phyloP scores from a whole-genome alignment of 2,113 vertebrate genomes.

The Pontoporia blainvillei region DNA sequence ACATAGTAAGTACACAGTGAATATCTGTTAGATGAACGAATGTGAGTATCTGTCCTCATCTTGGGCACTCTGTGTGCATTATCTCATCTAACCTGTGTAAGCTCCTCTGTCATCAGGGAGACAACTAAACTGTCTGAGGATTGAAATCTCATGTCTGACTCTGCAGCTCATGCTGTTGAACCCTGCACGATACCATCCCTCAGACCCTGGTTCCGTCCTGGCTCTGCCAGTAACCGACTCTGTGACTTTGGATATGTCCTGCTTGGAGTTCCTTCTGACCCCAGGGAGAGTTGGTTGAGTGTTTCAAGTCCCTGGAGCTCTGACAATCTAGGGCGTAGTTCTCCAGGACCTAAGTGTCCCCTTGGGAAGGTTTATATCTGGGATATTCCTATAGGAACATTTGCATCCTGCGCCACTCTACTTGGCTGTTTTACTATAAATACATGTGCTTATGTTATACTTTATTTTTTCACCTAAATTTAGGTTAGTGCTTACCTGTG shows the following conservation, averaged over 20 bases:
- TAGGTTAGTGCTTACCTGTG: not conserved
- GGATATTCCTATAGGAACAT: not conserved
- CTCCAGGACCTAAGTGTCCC: not conserved
- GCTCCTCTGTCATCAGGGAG: not conserved
- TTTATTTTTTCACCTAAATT: not conserved
- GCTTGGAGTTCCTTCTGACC: not conserved
- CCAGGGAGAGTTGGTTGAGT: no score
- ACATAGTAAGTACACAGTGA: no score
- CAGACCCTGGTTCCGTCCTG: not conserved
- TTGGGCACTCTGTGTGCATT: not conserved
- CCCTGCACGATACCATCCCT: fast-evolving
- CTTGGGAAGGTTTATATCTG: not conserved
- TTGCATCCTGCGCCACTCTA: not conserved
- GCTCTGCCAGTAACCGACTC: not conserved
- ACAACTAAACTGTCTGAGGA: no score
- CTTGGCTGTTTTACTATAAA: not conserved
- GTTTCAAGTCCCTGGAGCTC: not conserved
- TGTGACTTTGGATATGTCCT: not conserved
- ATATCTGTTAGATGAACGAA: no score
- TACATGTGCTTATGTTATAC: not conserved
- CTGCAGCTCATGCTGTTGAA: not conserved
- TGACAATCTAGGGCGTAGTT: not conserved
- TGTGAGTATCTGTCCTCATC: no score
- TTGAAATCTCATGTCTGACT: not conserved
- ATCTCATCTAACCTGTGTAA: not conserved